Percentiles rank a stretch among this genome's conserved stretches.
phyloP scores from a whole-genome alignment of 2,888 invertebrate species.

The Aspidapion aeneum region DNA sequence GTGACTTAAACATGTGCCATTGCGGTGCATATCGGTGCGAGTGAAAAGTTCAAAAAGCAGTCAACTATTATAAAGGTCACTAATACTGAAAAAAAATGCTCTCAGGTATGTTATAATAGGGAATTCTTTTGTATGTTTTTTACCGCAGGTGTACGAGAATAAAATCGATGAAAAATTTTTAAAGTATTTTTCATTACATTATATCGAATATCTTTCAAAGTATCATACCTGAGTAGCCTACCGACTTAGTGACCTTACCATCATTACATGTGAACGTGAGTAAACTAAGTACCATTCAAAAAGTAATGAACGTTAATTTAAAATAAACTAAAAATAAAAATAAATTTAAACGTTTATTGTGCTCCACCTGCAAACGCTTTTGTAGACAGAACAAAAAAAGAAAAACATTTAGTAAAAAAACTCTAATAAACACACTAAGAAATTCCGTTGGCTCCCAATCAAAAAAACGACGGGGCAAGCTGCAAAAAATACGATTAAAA shows the following conservation, averaged over 20 bases:
- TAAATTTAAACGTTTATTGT: slow-evolving; percentile 43
- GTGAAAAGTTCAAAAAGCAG: slow-evolving; percentile 42
- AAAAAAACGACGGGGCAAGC: slow-evolving; percentile 35
- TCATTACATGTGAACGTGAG: slow-evolving; percentile 73
- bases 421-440: slow-evolving; percentile 23
- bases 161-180: too few species aligned
- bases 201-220: too few species aligned
- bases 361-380: slow-evolving; percentile 52
- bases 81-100: background rate
- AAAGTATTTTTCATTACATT: too few species aligned
- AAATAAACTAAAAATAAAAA: slow-evolving; percentile 23
- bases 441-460: slow-evolving; percentile 17
- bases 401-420: slow-evolving; percentile 31
- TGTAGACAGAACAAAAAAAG: slow-evolving; percentile 49
- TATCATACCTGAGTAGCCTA: too few species aligned
- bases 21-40: slow-evolving; percentile 50
- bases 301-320: slow-evolving; percentile 15
- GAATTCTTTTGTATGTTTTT: too few species aligned
- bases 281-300: slow-evolving; percentile 49
- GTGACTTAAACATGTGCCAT: slow-evolving; percentile 51
- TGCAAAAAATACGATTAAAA: slow-evolving; percentile 35
- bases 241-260: slow-evolving; percentile 43
- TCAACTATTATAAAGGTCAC: background rate
- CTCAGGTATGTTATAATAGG: too few species aligned
- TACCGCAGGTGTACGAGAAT: too few species aligned